Percentiles rank a stretch among this genome's conserved stretches.
These are phyloP conservation scores for Tiliacea aurago DNA, from an alignment of 2,888 invertebrate species.

Conservation along the genomic window DNA sequence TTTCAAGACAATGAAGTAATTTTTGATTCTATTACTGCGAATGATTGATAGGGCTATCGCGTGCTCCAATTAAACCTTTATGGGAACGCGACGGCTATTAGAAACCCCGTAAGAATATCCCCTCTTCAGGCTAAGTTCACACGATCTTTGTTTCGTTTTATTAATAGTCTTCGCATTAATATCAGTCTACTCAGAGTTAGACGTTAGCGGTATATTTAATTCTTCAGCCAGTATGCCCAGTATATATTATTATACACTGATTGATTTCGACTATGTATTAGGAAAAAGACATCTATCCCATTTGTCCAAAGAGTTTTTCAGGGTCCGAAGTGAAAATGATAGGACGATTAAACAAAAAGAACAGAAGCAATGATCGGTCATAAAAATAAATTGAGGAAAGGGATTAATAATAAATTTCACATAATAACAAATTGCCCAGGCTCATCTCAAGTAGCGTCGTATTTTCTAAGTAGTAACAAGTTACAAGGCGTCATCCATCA, in stretches of 20 bases:
- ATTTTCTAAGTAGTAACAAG: conserved; percentile 37
- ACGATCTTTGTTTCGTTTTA: conserved; percentile 75
- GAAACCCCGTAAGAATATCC: conserved; percentile 64
- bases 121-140: conserved; percentile 73
- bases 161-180: conserved; percentile 75
- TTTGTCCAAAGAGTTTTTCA: neutral
- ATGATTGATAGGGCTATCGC: conserved; percentile 84
- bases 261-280: neutral
- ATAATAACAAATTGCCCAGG: conserved; percentile 34
- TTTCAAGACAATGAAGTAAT: conserved; percentile 75
- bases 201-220: conserved; percentile 47
- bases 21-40: conserved; percentile 72
- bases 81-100: conserved; percentile 79
- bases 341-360: neutral
- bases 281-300: neutral
- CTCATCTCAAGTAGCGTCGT: conserved; percentile 25
- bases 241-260: neutral
- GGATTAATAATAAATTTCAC: conserved; percentile 28
- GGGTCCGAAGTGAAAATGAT: neutral
- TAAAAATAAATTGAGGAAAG: conserved; percentile 24
- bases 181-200: conserved; percentile 66
- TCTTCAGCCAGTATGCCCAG: conserved; percentile 6
- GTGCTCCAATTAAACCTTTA: conserved; percentile 82
- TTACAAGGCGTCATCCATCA: conserved; percentile 68
- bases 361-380: neutral